Conservation (phyloP, 1,140 invertebrate species). For the Aphaenogaster rudis region DNA sequence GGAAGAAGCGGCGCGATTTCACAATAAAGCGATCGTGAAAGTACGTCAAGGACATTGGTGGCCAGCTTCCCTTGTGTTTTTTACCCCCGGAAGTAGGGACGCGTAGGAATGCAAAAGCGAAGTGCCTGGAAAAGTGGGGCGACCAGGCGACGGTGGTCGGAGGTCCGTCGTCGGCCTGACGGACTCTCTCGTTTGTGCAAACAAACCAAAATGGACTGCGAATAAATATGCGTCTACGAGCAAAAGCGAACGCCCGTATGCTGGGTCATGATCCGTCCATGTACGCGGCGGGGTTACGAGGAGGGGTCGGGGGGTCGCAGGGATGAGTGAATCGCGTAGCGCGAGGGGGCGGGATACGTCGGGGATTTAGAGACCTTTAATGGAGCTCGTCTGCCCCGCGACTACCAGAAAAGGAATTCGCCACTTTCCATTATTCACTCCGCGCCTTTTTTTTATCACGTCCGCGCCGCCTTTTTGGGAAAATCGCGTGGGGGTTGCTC, state of each 20-base stretch:
- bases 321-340: slow-evolving; percentile 61
- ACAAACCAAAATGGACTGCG: slow-evolving; percentile 87
- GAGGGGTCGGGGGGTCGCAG: slow-evolving; percentile 44
- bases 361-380: slow-evolving; percentile 85
- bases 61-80: slow-evolving; percentile 55
- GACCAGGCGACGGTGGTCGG: slow-evolving; percentile 70
- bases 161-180: slow-evolving; percentile 82
- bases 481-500: not conserved
- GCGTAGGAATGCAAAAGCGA: slow-evolving; percentile 82
- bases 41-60: not conserved
- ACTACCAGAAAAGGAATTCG: slow-evolving; percentile 82
- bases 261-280: slow-evolving; percentile 86
- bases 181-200: slow-evolving; percentile 84
- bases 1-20: not conserved
- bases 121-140: slow-evolving; percentile 65
- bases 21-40: slow-evolving; percentile 8
- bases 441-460: slow-evolving; percentile 56
- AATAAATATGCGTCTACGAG: slow-evolving; percentile 86
- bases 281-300: slow-evolving; percentile 79
- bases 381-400: slow-evolving; percentile 81
- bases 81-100: slow-evolving; percentile 51
- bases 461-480: slow-evolving; percentile 35
- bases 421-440: slow-evolving; percentile 81
- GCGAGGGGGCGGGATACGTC: slow-evolving; percentile 79
- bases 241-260: slow-evolving; percentile 85